A percentile compares a stretch with the other conserved stretches of the same genome.
phyloP scores from a whole-genome alignment of 2,888 invertebrate species.

The Agonopterix arenella region DNA sequence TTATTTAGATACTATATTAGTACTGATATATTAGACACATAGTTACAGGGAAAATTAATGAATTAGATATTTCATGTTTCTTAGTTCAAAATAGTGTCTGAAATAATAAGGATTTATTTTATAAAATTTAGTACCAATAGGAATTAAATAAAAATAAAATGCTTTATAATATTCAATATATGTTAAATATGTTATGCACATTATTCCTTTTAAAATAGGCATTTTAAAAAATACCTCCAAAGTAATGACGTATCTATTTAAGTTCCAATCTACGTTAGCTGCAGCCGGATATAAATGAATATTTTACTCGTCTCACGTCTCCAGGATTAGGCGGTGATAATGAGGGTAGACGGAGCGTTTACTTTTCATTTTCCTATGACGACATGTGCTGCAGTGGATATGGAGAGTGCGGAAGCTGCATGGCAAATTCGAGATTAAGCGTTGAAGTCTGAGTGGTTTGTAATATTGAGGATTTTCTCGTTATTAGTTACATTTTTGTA shows the following conservation, averaged over 20 bases:
- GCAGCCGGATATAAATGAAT: conserved; percentile 20
- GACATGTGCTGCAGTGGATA: background rate
- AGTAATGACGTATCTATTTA: background rate
- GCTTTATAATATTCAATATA: background rate
- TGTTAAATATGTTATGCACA: background rate
- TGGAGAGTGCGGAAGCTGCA: background rate
- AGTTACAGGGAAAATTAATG: no score
- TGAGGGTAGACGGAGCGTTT: conserved; percentile 36
- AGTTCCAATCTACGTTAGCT: background rate
- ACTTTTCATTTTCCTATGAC: conserved; percentile 42
- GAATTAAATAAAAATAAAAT: background rate
- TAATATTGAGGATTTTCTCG: background rate
- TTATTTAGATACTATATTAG: background rate
- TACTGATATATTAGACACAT: background rate
- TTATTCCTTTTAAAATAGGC: background rate
- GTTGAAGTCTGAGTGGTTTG: background rate
- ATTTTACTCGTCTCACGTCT: conserved; percentile 33
- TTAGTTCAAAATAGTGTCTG: no score
- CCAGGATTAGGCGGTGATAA: conserved; percentile 41
- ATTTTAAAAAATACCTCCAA: background rate
- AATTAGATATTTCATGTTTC: no score
- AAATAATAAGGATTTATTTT: no score
- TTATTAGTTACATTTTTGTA: no score
- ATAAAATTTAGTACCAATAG: no score
- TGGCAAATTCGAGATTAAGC: conserved; percentile 2